These are phyloP conservation scores for Euschistus heros DNA, from an alignment of 1,140 invertebrate genomes.

Conservation along the genomic window DNA sequence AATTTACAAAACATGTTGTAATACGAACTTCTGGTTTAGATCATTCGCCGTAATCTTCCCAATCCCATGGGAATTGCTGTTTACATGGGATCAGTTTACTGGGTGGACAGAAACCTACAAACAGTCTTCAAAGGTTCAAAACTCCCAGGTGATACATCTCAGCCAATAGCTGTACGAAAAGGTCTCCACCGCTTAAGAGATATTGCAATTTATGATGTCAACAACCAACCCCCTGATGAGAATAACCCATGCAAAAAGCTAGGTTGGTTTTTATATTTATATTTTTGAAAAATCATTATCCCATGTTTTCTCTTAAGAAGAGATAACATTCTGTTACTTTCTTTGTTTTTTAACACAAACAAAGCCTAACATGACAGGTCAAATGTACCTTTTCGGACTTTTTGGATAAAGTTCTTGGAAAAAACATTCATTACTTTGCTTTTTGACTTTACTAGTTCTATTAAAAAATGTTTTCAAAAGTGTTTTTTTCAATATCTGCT, in stretches of 20 bases:
- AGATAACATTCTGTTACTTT: neutral
- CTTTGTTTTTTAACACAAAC: too few relatives aligned
- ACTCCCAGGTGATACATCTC: constrained; percentile 52
- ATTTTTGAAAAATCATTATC: too few relatives aligned
- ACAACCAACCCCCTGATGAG: constrained; percentile 71
- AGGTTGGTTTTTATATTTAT: constrained; percentile 27
- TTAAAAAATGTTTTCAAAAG: too few relatives aligned
- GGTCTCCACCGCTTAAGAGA: constrained; percentile 75
- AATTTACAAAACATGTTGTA: too few relatives aligned
- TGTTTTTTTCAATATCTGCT: too few relatives aligned
- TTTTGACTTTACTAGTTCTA: too few relatives aligned
- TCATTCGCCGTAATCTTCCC: constrained; percentile 79
- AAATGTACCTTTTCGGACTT: too few relatives aligned
- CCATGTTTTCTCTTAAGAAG: neutral
- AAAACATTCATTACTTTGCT: too few relatives aligned
- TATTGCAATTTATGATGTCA: constrained; percentile 80
- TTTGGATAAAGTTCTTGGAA: too few relatives aligned
- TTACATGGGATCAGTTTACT: constrained; percentile 74
- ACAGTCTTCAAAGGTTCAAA: constrained; percentile 80
- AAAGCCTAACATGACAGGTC: too few relatives aligned
- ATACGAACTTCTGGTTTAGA: constrained; percentile 33
- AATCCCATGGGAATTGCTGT: constrained; percentile 92
- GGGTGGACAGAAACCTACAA: constrained; percentile 89
- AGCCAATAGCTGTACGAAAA: constrained; percentile 53
- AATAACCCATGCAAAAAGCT: constrained; percentile 63